phyloP scores from a whole-genome alignment of 2,113 vertebrate species.

The Thalassarche chlororhynchos region DNA sequence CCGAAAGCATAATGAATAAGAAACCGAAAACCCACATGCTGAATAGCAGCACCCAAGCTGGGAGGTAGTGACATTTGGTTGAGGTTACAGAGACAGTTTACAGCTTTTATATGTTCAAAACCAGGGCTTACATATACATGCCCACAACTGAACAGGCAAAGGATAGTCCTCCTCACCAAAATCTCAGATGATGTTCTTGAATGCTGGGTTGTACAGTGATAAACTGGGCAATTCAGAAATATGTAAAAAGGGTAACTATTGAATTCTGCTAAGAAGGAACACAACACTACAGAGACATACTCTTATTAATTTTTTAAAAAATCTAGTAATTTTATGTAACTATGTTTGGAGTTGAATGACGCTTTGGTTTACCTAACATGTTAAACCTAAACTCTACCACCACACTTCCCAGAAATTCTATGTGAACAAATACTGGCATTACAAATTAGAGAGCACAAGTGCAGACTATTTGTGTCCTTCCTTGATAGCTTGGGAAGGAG shows the following conservation, averaged over 20 bases:
- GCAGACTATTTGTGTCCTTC: not conserved
- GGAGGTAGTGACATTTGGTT: not conserved
- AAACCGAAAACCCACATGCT: not conserved
- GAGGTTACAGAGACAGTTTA: not conserved
- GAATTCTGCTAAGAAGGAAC: not conserved
- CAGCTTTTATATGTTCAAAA: not conserved
- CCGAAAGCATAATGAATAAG: not conserved
- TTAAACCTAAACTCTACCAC: not conserved
- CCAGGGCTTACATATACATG: not conserved
- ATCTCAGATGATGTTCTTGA: not conserved
- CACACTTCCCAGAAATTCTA: not conserved
- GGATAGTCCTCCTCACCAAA: not conserved
- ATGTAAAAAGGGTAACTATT: not conserved
- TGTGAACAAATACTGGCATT: not conserved
- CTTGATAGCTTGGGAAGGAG: not conserved
- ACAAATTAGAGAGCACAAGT: not conserved
- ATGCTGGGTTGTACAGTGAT: not conserved
- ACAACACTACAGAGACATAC: not conserved
- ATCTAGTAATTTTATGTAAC: not conserved
- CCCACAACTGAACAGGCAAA: not conserved
- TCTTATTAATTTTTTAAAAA: not conserved
- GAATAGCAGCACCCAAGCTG: not conserved
- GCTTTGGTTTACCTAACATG: not conserved
- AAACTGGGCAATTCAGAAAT: not conserved
- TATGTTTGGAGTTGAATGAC: not conserved